Conservation (phyloP, 2,797 vertebrate genomes). For the Crocodylus rhombifer region DNA sequence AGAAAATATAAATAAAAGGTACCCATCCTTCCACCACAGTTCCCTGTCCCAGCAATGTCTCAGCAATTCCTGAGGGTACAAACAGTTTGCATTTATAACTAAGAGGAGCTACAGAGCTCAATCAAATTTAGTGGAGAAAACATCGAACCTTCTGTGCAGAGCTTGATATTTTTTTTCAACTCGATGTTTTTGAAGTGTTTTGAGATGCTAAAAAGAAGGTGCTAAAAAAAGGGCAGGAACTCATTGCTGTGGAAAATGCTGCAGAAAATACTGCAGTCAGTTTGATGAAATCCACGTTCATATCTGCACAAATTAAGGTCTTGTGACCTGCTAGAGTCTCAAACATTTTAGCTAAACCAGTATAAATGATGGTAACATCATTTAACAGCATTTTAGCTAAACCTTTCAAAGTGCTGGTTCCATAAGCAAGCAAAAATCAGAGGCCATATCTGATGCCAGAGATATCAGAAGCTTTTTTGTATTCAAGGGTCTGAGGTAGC, state of each 20-base stretch:
- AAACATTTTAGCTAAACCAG: slow-evolving; percentile 37
- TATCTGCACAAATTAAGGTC: slow-evolving; percentile 10
- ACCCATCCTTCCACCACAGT: rapidly evolving
- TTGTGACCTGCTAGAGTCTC: slow-evolving; percentile 16
- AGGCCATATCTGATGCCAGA: background rate
- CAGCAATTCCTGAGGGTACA: background rate
- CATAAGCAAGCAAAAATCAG: slow-evolving; percentile 1
- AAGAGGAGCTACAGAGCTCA: background rate
- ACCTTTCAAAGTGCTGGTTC: slow-evolving; percentile 12
- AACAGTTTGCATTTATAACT: background rate
- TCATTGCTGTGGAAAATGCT: slow-evolving; percentile 40
- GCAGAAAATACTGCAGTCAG: background rate
- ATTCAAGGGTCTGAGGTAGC: background rate
- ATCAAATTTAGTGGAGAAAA: slow-evolving; percentile 27
- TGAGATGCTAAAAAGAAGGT: slow-evolving; percentile 7
- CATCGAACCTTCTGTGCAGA: background rate
- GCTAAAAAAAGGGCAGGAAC: slow-evolving; percentile 20
- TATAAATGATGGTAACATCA: background rate
- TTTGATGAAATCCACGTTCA: slow-evolving; percentile 26
- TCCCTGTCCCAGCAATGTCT: background rate
- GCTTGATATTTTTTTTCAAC: background rate
- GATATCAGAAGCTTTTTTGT: slow-evolving; percentile 17
- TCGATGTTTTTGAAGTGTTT: background rate
- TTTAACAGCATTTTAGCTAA: slow-evolving; percentile 1
- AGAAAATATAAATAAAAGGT: background rate